These are phyloP conservation scores for Hylomyscus alleni DNA, from an alignment of 2,797 vertebrate species.

Conservation along the genomic window DNA sequence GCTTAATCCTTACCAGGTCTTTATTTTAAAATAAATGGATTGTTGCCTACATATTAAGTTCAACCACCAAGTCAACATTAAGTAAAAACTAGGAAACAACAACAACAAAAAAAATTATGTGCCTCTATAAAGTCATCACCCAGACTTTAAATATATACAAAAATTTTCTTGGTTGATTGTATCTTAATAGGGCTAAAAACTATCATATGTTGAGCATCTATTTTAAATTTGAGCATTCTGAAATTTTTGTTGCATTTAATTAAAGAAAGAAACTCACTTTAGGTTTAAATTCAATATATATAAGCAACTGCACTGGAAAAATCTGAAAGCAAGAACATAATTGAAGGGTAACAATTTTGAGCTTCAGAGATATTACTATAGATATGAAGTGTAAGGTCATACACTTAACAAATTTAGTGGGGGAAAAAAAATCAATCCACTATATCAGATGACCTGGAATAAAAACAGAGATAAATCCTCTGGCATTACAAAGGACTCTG, in stretches of 20 bases:
- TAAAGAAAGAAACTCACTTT: conserved; percentile 25
- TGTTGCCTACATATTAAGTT: conserved; percentile 10
- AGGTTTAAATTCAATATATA: conserved; percentile 8
- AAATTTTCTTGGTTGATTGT: background rate
- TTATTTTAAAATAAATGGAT: background rate
- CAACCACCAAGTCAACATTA: background rate
- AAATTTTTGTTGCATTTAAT: conserved; percentile 33
- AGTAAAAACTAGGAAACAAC: background rate
- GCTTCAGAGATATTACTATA: conserved; percentile 8
- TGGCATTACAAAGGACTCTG: conserved; percentile 2
- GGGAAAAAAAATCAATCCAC: background rate
- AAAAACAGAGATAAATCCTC: conserved; percentile 55
- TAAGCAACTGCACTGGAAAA: background rate
- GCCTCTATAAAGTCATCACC: background rate
- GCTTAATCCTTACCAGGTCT: background rate
- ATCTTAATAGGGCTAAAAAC: background rate
- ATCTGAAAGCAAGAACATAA: conserved; percentile 26
- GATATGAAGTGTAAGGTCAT: background rate
- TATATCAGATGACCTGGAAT: background rate
- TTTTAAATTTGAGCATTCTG: background rate
- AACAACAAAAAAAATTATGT: no score
- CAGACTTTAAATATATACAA: background rate
- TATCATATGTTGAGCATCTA: background rate
- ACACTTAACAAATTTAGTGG: background rate
- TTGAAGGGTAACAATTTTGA: background rate